A percentile compares a stretch with the other conserved stretches of the same genome.
Evolutionary conservation across 2,797 vertebrate genomes (phyloP).

Genomic region (Melanotaenia trifasciata): DNA sequence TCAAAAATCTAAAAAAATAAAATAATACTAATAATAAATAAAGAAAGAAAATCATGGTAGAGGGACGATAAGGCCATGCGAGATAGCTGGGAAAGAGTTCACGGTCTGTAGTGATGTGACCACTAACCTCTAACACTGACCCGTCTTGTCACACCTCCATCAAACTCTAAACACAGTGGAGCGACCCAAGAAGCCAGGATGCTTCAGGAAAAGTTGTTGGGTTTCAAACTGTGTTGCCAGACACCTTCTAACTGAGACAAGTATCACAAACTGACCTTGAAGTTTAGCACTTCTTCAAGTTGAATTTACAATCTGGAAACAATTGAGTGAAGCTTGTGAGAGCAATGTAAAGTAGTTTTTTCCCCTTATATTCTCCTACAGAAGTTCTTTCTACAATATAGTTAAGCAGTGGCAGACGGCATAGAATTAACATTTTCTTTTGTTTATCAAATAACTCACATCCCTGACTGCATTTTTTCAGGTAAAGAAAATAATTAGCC

Average conservation of each 20-base stretch:
- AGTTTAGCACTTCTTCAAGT: constrained; percentile 81
- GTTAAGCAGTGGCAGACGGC: background rate
- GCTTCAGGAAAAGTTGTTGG: constrained; percentile 50
- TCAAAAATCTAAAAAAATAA: constrained; percentile 15
- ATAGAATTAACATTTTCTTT: background rate
- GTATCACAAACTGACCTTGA: constrained; percentile 30
- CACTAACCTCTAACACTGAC: constrained; percentile 73
- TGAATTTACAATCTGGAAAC: constrained; percentile 31
- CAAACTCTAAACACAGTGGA: constrained; percentile 72
- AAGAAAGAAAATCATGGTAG: background rate
- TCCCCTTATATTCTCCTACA: background rate
- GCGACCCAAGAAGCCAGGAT: constrained; percentile 62
- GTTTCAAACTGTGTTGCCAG: constrained; percentile 74
- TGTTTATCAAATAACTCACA: background rate
- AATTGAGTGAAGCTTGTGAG: background rate
- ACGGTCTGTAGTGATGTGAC: constrained; percentile 67
- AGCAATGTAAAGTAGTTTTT: constrained; percentile 7
- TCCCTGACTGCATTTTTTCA: background rate
- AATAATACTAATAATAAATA: too few species aligned
- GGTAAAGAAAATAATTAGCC: background rate
- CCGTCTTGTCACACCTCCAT: constrained; percentile 59
- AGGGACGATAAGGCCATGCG: constrained; percentile 67
- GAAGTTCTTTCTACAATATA: background rate
- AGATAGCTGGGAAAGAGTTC: constrained; percentile 54
- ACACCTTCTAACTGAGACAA: constrained; percentile 44